Evolutionary conservation across 64 coral and sea anemone genomes (phyloP).

Genomic region (Dendronephthya gigantea): DNA sequence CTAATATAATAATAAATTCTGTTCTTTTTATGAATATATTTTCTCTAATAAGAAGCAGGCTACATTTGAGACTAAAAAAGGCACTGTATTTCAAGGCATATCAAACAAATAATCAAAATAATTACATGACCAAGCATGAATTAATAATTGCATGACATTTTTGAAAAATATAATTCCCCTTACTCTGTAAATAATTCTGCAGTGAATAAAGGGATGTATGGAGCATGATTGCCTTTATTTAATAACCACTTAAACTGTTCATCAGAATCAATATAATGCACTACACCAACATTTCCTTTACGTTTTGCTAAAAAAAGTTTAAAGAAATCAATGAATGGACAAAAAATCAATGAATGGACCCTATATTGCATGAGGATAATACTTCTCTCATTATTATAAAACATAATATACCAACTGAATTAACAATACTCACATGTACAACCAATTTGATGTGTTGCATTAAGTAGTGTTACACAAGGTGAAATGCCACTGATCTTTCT

Average conservation of each 20-base stretch:
- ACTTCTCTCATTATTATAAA: too few species aligned
- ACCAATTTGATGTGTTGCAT: background rate
- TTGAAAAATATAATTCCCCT: background rate
- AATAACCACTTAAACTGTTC: background rate
- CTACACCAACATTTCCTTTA: slow-evolving; percentile 9
- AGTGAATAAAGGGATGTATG: background rate
- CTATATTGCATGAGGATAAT: background rate
- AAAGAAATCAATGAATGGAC: background rate
- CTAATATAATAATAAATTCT: too few species aligned
- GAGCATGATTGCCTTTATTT: slow-evolving; percentile 4
- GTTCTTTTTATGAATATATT: too few species aligned
- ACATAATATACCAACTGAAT: background rate
- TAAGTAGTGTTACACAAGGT: background rate
- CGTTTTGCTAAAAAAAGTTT: background rate
- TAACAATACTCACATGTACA: background rate
- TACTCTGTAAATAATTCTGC: slow-evolving; percentile 5
- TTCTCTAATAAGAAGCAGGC: too few species aligned
- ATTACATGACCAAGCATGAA: too few species aligned
- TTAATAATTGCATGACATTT: too few species aligned
- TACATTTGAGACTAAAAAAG: too few species aligned
- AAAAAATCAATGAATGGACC: background rate
- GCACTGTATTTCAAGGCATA: too few species aligned
- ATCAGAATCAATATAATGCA: background rate
- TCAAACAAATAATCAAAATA: too few species aligned
- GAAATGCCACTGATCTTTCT: background rate